A percentile compares a stretch with the other conserved stretches of the same genome.
Conservation (phyloP, 2,797 vertebrate genomes). For the Crypturellus tataupa region DNA sequence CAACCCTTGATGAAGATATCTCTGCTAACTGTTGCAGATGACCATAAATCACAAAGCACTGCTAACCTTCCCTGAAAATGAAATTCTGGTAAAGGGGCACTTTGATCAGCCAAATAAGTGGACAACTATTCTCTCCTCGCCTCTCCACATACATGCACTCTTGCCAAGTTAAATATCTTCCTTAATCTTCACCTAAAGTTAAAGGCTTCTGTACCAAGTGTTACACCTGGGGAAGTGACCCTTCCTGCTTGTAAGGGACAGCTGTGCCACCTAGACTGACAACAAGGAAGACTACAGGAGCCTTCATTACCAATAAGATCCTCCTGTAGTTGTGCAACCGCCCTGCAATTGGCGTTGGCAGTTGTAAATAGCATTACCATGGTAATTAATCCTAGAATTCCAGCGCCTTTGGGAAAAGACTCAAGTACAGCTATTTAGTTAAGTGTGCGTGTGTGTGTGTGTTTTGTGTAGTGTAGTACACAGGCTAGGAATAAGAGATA, state of each 20-base stretch:
- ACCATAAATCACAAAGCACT: not conserved
- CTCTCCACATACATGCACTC: rapidly evolving
- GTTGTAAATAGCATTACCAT: constrained; percentile 22
- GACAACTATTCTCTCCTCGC: not conserved
- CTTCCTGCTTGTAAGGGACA: not conserved
- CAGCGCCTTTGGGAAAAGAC: constrained; percentile 32
- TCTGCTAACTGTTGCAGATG: not conserved
- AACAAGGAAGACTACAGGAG: not conserved
- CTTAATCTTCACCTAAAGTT: not conserved
- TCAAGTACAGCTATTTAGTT: not conserved
- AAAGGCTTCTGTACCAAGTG: not conserved
- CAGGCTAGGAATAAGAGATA: not conserved
- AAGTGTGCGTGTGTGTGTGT: not conserved
- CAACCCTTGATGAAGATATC: not conserved
- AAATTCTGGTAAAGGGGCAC: not conserved
- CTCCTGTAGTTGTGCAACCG: not conserved
- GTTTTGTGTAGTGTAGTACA: not conserved
- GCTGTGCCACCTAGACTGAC: rapidly evolving
- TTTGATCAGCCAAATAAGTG: not conserved
- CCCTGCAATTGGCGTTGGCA: constrained; percentile 27
- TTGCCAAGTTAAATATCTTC: not conserved
- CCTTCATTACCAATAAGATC: constrained; percentile 10
- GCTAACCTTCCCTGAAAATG: not conserved
- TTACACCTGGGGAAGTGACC: not conserved
- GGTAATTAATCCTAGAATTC: constrained; percentile 53